A percentile compares a stretch with the other conserved stretches of the same genome.
These are phyloP conservation scores for Agonopterix heracliana DNA, from an alignment of 2,888 invertebrate genomes.

Conservation along the genomic window DNA sequence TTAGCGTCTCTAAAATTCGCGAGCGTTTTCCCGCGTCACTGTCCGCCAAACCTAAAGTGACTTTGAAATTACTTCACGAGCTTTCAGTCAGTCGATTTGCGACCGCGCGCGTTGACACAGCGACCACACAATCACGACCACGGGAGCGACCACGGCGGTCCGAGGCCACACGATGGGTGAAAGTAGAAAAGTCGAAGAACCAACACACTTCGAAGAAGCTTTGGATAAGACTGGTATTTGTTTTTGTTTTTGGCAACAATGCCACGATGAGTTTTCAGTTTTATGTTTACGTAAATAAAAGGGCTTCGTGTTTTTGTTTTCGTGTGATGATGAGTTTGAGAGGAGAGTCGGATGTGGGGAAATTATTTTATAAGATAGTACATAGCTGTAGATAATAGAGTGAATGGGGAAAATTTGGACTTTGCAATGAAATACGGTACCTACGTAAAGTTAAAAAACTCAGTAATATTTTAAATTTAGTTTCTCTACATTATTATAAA, in stretches of 20 bases:
- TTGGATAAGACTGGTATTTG: background rate
- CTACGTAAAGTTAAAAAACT: too few relatives aligned
- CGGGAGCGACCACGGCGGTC: background rate
- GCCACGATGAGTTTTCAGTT: background rate
- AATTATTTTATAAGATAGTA: too few relatives aligned
- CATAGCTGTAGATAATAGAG: too few relatives aligned
- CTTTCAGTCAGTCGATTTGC: constrained; percentile 1
- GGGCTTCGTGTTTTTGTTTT: too few relatives aligned
- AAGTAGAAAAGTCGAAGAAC: background rate
- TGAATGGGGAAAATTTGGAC: too few relatives aligned
- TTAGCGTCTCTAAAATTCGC: background rate
- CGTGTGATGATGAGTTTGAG: too few relatives aligned
- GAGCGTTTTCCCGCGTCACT: background rate
- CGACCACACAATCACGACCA: background rate
- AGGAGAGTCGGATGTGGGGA: too few relatives aligned
- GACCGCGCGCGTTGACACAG: background rate
- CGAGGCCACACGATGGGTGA: background rate
- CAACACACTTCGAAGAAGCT: background rate
- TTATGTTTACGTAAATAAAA: too few relatives aligned
- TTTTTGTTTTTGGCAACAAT: background rate
- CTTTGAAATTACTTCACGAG: background rate
- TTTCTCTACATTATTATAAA: too few relatives aligned
- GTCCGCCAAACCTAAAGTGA: background rate
- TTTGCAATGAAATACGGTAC: too few relatives aligned
- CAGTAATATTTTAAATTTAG: too few relatives aligned